phyloP scores from a whole-genome alignment of 2,888 invertebrate species.

The Sphaeridia pumilis region DNA sequence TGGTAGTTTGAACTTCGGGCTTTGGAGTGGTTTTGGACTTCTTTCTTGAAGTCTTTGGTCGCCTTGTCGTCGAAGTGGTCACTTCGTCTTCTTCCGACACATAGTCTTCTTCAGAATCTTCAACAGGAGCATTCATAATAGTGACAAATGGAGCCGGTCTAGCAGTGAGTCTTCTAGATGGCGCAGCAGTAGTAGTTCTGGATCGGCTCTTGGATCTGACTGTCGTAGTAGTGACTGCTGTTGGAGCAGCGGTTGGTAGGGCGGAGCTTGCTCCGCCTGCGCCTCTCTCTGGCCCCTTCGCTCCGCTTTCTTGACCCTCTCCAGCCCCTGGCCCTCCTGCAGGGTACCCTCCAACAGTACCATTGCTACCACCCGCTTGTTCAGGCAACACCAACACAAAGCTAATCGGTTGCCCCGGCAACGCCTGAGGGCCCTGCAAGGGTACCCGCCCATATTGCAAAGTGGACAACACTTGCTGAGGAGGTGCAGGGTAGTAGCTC shows the following conservation, averaged over 20 bases:
- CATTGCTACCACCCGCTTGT: neutral
- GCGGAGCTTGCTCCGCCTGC: neutral
- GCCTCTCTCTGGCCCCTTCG: neutral
- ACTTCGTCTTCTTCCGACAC: too few relatives aligned
- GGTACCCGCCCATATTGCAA: neutral
- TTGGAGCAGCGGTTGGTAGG: neutral
- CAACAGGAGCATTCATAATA: too few relatives aligned
- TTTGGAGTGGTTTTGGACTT: too few relatives aligned
- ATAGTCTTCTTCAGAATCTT: too few relatives aligned
- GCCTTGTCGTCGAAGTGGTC: too few relatives aligned
- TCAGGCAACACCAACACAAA: slow-evolving; percentile 5
- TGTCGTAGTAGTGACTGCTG: neutral
- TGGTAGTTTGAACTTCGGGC: too few relatives aligned
- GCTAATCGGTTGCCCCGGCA: slow-evolving; percentile 1
- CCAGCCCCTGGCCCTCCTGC: neutral
- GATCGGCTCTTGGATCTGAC: too few relatives aligned
- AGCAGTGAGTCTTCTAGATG: neutral
- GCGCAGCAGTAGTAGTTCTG: neutral
- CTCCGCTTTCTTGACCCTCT: neutral
- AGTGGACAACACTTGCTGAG: neutral
- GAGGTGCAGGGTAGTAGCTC: neutral
- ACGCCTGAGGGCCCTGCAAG: neutral
- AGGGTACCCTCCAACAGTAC: neutral
- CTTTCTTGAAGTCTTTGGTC: too few relatives aligned
- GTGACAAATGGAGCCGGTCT: neutral